Conservation (phyloP, 2,113 vertebrate genomes). For the Chionomys nivalis region DNA sequence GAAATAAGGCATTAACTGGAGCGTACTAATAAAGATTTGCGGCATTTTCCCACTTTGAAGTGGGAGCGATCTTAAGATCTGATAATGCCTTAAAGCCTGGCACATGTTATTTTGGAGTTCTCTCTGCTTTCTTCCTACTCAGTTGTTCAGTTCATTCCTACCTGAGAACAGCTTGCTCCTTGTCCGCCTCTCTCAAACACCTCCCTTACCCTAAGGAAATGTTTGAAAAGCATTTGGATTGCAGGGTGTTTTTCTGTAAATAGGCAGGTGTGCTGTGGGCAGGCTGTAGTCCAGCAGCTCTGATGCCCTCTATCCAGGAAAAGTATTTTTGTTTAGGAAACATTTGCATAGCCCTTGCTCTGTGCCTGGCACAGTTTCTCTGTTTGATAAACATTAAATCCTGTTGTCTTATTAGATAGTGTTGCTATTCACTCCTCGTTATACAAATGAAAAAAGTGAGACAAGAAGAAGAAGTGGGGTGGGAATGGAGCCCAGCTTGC, state of each 20-base stretch:
- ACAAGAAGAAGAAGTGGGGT: not conserved
- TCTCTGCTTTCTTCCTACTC: not conserved
- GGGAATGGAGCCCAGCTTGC: not conserved
- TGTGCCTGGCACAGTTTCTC: not conserved
- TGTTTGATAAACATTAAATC: not conserved
- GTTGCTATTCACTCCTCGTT: not conserved
- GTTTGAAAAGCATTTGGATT: conserved; percentile 14
- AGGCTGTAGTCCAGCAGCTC: not conserved
- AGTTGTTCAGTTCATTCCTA: not conserved
- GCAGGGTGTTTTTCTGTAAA: conserved; percentile 57
- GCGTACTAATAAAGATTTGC: not conserved
- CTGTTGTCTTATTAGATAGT: not conserved
- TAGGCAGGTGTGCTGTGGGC: conserved; percentile 17
- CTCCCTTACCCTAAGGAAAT: not conserved
- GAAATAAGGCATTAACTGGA: not conserved
- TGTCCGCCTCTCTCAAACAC: not conserved
- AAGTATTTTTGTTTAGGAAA: conserved; percentile 47
- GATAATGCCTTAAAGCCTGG: not conserved
- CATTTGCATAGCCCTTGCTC: not conserved
- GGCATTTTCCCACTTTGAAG: not conserved
- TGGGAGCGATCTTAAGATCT: not conserved
- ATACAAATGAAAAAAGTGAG: not conserved
- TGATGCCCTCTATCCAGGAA: not conserved
- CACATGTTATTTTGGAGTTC: not conserved
- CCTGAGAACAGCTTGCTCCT: not conserved